Percentiles rank a stretch among this genome's conserved stretches.
Conservation (phyloP, 2,888 invertebrate species). For the Hemicrepidius hirtus region DNA sequence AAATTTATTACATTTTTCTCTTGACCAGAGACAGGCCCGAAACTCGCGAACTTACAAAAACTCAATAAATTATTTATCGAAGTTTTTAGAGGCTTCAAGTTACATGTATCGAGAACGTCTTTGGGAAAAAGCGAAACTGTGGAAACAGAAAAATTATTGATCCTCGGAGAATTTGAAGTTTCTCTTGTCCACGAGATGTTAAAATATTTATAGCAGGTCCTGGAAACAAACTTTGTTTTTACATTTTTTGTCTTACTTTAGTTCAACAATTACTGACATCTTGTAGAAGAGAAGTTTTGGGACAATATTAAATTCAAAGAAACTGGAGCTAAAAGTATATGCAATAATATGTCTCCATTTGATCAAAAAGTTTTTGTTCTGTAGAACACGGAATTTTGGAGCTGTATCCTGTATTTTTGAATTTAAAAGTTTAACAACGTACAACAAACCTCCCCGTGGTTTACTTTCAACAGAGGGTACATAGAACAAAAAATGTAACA, state of each 20-base stretch:
- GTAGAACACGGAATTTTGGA: too few relatives aligned
- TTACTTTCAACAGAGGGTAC: too few relatives aligned
- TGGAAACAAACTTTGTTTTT: not conserved
- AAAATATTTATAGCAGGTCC: not conserved
- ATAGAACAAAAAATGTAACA: too few relatives aligned
- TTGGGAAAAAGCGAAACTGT: slow-evolving; percentile 5
- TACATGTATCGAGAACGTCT: slow-evolving; percentile 11
- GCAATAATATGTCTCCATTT: too few relatives aligned
- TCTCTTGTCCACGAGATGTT: not conserved
- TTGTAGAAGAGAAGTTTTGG: too few relatives aligned
- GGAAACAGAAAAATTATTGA: slow-evolving; percentile 21
- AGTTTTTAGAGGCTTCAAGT: slow-evolving; percentile 21
- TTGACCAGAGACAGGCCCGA: slow-evolving; percentile 24
- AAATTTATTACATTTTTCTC: slow-evolving; percentile 28
- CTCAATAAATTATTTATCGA: slow-evolving; percentile 30
- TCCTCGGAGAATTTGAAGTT: slow-evolving; percentile 9
- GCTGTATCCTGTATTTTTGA: too few relatives aligned
- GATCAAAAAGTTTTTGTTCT: too few relatives aligned
- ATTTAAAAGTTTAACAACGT: too few relatives aligned
- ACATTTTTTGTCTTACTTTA: not conserved
- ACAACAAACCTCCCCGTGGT: too few relatives aligned
- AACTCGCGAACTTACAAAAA: slow-evolving; percentile 22
- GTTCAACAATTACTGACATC: not conserved
- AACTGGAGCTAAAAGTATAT: too few relatives aligned
- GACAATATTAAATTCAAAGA: too few relatives aligned